Conservation (phyloP, 2,797 vertebrate species). For the Tapera naevia region DNA sequence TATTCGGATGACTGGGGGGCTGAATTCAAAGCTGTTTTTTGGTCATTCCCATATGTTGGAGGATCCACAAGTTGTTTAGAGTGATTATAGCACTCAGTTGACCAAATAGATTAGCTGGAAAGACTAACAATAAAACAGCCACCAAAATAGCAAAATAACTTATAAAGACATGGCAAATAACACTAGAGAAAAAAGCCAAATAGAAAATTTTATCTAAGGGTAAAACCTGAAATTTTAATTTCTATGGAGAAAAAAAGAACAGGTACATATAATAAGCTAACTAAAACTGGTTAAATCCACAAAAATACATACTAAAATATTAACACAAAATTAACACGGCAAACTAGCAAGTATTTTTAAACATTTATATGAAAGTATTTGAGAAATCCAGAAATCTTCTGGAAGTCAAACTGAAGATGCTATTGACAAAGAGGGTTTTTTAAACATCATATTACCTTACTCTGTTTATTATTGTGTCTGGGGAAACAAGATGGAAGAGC, state of each 20-base stretch:
- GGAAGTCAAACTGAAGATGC: constrained; percentile 76
- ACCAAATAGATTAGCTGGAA: neutral
- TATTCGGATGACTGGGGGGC: neutral
- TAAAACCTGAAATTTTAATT: neutral
- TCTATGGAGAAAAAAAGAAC: neutral
- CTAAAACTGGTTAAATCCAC: neutral
- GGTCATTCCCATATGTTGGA: neutral
- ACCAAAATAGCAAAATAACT: neutral
- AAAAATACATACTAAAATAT: neutral
- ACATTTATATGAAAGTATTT: neutral
- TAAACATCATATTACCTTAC: constrained; percentile 78
- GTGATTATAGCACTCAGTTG: neutral
- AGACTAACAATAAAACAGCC: neutral
- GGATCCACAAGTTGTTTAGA: neutral
- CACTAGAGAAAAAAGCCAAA: neutral
- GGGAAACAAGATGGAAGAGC: constrained; percentile 49
- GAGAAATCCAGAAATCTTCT: neutral
- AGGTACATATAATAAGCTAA: neutral
- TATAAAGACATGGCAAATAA: neutral
- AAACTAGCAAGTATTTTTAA: neutral
- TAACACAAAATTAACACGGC: neutral
- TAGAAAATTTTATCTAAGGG: neutral
- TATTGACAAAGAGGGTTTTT: constrained; percentile 73
- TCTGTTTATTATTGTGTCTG: constrained; percentile 83
- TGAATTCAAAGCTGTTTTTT: neutral